Base-by-base conservation (phyloP, 2,888 invertebrate species). In the Nycteola revayana region DNA sequence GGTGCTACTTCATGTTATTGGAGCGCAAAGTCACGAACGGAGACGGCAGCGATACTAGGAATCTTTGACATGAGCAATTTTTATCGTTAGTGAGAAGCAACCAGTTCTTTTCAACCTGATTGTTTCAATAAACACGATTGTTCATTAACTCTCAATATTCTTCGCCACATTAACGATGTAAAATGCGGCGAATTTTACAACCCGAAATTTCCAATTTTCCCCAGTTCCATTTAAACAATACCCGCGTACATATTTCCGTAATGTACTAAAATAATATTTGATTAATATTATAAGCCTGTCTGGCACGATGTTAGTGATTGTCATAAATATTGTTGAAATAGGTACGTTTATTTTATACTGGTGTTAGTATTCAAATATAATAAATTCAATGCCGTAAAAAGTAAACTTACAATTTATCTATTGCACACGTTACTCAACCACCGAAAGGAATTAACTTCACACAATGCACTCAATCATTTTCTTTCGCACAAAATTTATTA, bases 21-120 rank as follows among this genome's bases (percentile, higher is more conserved):
- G 84, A 84, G 82, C 85, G 80, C 64, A 69, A 75, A 83, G 72
- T 76, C 82, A 81, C 83, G 84, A 81, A 79, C 58, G 68, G 54
- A 56, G 49, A 62, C 48, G 49, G 61, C 48, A 52, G 60, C 60
- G 58, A 66, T 75, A 65, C 68, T 55, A 58, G 64, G 66, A 72
- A 72, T 66, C 62, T 48, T 53, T 56, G 49, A 62, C 55, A 59
- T 49, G 44, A 52, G 26, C 23, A 39, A 21, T 18, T 20, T 14
- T 36, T 48, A 35, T 38, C 36, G 23, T 29, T 18, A 42, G 17
- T 34, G 34, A 25, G 36, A 54, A 57, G 33, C 35, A 46, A 51
- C 51, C 39, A 45, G 49, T 45, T 32, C 46, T 74, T 73, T 60
- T 66, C 68, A 74, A 54, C 68, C 42, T 47, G 44, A 49, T 48